A percentile compares a stretch with the other conserved stretches of the same genome.
Conservation (phyloP, 2,797 vertebrate species). For the Vultur gryphus region DNA sequence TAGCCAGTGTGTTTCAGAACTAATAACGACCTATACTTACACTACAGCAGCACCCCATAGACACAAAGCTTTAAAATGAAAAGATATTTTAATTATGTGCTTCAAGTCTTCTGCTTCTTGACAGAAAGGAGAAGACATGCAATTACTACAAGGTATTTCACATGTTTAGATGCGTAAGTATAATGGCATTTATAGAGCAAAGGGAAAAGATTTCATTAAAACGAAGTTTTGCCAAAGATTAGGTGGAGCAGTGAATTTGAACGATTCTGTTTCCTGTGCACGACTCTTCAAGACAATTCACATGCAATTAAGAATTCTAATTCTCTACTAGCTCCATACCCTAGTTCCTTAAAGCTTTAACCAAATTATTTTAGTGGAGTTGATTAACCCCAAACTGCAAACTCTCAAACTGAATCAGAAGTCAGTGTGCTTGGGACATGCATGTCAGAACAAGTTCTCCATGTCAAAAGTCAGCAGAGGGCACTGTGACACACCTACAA, state of each 20-base stretch:
- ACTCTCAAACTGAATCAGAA: neutral
- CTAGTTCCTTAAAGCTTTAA: neutral
- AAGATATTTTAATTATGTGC: neutral
- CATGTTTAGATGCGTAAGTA: neutral
- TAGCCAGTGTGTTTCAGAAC: neutral
- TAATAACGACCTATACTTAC: neutral
- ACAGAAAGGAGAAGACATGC: neutral
- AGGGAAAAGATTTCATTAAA: neutral
- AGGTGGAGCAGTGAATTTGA: neutral
- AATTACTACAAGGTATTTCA: neutral
- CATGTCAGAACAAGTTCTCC: neutral
- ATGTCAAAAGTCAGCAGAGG: neutral
- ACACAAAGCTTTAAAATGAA: neutral
- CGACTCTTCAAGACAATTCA: neutral
- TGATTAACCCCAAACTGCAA: neutral
- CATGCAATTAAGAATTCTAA: constrained; percentile 14
- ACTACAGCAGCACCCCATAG: neutral
- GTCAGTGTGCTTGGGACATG: neutral
- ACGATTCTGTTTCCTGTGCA: neutral
- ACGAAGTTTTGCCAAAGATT: neutral
- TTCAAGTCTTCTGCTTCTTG: neutral
- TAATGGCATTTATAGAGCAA: neutral
- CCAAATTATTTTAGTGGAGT: neutral
- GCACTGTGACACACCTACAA: neutral
- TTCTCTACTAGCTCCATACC: neutral